phyloP scores from a whole-genome alignment of 2,888 invertebrate genomes.

The Trissolcus brochymenae region DNA sequence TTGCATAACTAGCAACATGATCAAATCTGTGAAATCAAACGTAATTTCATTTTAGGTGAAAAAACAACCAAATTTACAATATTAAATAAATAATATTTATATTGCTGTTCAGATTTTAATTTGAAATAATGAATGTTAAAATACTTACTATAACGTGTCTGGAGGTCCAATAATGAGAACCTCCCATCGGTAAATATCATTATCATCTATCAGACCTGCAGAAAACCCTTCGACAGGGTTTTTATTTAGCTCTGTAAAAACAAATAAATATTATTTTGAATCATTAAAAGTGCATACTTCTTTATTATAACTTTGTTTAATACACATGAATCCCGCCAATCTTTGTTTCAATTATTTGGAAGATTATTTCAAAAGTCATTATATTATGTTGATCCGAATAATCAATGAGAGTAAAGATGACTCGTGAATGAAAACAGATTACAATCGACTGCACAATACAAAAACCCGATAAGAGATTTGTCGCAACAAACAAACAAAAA shows the following conservation, averaged over 20 bases:
- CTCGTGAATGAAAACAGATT: too few species aligned
- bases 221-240: conserved; percentile 99
- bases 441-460: too few species aligned
- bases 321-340: too few species aligned
- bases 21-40: neutral
- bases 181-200: conserved; percentile 99
- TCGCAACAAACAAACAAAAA: too few species aligned
- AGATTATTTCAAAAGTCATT: too few species aligned
- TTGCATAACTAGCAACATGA: too few species aligned
- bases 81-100: neutral
- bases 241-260: conserved; percentile 92
- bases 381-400: too few species aligned
- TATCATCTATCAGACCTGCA: conserved; percentile 99
- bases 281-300: neutral
- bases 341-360: too few species aligned
- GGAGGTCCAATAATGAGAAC: conserved; percentile 99
- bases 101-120: neutral
- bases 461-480: too few species aligned
- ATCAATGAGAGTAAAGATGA: too few species aligned
- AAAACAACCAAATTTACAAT: neutral
- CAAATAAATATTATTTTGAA: neutral
- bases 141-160: conserved; percentile 97
- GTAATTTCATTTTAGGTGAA: neutral
- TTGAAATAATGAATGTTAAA: neutral
- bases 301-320: too few species aligned